phyloP scores from a whole-genome alignment of 2,113 vertebrate genomes.

The Struthio camelus region DNA sequence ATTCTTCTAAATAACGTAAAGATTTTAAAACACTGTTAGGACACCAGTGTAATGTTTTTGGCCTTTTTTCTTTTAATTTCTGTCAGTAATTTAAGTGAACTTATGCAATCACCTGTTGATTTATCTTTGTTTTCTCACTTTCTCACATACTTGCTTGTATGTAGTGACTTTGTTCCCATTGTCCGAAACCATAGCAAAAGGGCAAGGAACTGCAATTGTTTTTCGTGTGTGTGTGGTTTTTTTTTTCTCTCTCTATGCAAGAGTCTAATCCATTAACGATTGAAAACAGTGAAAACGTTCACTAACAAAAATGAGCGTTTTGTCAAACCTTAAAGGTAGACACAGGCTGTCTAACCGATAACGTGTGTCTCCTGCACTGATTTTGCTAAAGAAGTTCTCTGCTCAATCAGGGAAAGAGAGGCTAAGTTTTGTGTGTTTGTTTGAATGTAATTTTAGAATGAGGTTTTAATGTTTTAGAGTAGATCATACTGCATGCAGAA shows the following conservation, averaged over 20 bases:
- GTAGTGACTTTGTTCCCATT: neutral
- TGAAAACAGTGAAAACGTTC: neutral
- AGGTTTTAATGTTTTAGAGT: neutral
- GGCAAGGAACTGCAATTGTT: neutral
- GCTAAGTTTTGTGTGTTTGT: neutral
- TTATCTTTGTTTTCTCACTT: conserved; percentile 2
- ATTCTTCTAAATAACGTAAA: neutral
- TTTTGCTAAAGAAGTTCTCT: neutral
- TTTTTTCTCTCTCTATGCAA: neutral
- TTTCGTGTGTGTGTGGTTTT: neutral
- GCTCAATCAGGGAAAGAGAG: neutral
- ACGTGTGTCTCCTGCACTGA: neutral
- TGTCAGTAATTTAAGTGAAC: neutral
- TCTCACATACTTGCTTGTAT: neutral
- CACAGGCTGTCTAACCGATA: neutral
- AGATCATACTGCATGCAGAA: neutral
- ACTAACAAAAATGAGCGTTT: neutral
- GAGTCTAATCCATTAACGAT: neutral
- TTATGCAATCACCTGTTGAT: no score
- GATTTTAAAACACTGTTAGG: neutral
- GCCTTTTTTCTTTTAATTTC: neutral
- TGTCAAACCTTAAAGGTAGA: neutral
- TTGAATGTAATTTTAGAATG: neutral
- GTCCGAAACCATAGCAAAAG: neutral
- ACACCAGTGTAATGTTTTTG: neutral